Conservation (phyloP, 64 coral and sea anemone genomes). For the Dendrophyllia cribrosa region DNA sequence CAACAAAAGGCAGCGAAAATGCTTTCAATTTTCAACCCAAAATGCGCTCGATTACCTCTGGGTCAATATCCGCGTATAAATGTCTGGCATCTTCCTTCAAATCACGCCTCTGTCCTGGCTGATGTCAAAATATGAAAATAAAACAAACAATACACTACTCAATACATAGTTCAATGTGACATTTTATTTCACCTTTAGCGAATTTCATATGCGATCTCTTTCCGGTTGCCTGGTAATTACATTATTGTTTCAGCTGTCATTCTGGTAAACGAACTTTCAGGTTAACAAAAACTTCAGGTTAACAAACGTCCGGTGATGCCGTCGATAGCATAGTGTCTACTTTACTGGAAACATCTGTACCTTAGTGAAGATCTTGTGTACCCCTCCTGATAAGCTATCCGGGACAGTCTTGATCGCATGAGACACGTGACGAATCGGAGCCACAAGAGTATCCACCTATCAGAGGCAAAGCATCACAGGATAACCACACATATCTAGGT, state of each 20-base stretch:
- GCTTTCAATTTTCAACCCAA: neutral
- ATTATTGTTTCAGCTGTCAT: too few species aligned
- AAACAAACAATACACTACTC: neutral
- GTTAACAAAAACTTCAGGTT: too few species aligned
- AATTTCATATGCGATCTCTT: too few species aligned
- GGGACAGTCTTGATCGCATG: slow-evolving; percentile 97
- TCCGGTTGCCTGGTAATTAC: too few species aligned
- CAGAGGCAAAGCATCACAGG: neutral
- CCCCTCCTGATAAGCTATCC: slow-evolving; percentile 88
- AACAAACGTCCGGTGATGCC: too few species aligned
- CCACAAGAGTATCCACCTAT: slow-evolving; percentile 87
- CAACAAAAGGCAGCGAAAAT: neutral
- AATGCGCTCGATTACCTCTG: slow-evolving; percentile 63
- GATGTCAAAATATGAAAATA: slow-evolving; percentile 1
- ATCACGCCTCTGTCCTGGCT: slow-evolving; percentile 78
- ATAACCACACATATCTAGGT: neutral
- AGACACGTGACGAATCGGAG: slow-evolving; percentile 89
- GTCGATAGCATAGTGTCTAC: too few species aligned
- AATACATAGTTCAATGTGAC: too few species aligned
- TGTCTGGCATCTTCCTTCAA: slow-evolving; percentile 83
- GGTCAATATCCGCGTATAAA: slow-evolving; percentile 86
- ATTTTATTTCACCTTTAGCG: too few species aligned
- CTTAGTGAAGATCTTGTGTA: slow-evolving; percentile 91
- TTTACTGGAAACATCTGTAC: neutral
- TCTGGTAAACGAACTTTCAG: too few species aligned